Evolutionary conservation across 2,888 invertebrate genomes (phyloP), one percentile per base, ranked within the genome.

Genomic region (Argyra leucocephala): DNA sequence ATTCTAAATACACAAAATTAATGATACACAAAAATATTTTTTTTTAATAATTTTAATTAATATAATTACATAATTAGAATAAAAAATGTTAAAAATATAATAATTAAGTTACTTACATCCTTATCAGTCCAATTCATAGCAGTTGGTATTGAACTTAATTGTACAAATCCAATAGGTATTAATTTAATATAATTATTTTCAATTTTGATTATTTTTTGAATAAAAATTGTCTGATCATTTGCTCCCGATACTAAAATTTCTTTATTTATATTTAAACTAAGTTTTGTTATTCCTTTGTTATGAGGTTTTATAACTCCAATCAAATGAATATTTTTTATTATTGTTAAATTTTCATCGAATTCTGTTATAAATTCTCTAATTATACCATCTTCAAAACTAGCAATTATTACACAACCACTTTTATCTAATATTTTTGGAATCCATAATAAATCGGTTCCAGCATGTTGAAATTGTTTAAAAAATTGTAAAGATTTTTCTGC

Each of bases 301-400:
- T 91, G 91, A 0, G 89, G 88, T 75, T 89, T 91, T 18, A 84
- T 76, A 1, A 83, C 76, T 81, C 85, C 77, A 57, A 81, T 75
- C 36, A 76, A 72, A 66, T 73, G 68, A 21, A 77, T 65, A 4
- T 67, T 66, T 5, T 66, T 36, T 9, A 63, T 18, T 1, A n/a
- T 3, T 12, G 70, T 71, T 5, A 62, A 24, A 22, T 31, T 23
- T 7, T 67, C 60, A 21, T 24, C 21, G 1, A 76, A 24, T 64
- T 79, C 74, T 18, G 79, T 66, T 2, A 71, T 72, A 18, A 83
- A 71, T 48, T 84, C 81, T 58, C 91, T 82, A 72, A 92, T 77
- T 48, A 88, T 83, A 12, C 92, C 92, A 74, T 89, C 90, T 22
- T 80, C 81, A 70, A 89, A 92, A 2, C 86, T 90, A 3, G 87